These are phyloP conservation scores for Xenopus tropicalis DNA, from an alignment of 2,113 vertebrate genomes.

Conservation along the genomic window UCB_Xtro_10.0 CM004445.2:4086501-4087000, in stretches of 20 bases:
- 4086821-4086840: constrained; percentile 87
- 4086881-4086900: constrained; percentile 77
- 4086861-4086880: constrained; percentile 76
- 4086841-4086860: constrained; percentile 81
- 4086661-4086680: no score
- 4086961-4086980: constrained; percentile 42
- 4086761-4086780: constrained; percentile 71
- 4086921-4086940: constrained; percentile 57
- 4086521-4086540: no score
- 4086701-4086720: not conserved
- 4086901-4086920: constrained; percentile 60
- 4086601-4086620: no score
- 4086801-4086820: constrained; percentile 56
- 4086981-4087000: constrained; percentile 26
- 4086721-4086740: not conserved
- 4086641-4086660: no score
- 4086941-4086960: constrained; percentile 57
- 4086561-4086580: no score
- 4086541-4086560: no score
- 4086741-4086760: not conserved
- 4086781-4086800: constrained; percentile 59
- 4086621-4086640: no score
- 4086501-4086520: no score
- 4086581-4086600: no score
- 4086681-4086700: no score